These are phyloP conservation scores for Exephanes ischioxanthus DNA, from an alignment of 2,888 invertebrate species.

Conservation along the genomic window DNA sequence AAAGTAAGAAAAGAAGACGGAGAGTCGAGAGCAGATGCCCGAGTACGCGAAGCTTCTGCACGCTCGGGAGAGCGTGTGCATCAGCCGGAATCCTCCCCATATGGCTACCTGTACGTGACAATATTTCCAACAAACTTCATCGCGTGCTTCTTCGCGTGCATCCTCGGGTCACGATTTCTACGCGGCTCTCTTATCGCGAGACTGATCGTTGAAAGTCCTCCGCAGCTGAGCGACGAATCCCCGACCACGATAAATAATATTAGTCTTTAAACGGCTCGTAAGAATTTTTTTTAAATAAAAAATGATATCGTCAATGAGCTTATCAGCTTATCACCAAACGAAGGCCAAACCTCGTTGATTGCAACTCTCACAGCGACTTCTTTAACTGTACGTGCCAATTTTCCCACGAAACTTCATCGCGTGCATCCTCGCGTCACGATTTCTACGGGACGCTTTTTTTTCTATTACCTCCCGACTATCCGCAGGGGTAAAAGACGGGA, in stretches of 20 bases:
- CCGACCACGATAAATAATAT: conserved; percentile 37
- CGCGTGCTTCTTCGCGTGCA: conserved; percentile 42
- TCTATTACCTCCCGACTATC: too few species aligned
- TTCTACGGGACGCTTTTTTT: conserved; percentile 14
- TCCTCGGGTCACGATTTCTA: conserved; percentile 49
- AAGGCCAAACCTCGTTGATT: conserved; percentile 18
- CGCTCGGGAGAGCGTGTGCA: conserved; percentile 6
- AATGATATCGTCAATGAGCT: not conserved
- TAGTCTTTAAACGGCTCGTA: not conserved
- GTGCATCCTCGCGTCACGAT: conserved; percentile 44
- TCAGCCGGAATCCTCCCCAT: conserved; percentile 28
- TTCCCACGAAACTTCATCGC: conserved; percentile 44
- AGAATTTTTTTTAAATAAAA: not conserved
- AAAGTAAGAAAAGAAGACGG: not conserved
- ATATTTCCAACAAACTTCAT: conserved; percentile 49
- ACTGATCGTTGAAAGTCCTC: conserved; percentile 51
- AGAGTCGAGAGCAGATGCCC: conserved; percentile 5
- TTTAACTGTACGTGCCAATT: conserved; percentile 26
- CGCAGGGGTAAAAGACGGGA: too few species aligned
- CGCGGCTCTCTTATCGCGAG: conserved; percentile 13
- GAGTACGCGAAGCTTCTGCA: not conserved
- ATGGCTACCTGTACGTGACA: conserved; percentile 35
- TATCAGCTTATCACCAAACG: not conserved
- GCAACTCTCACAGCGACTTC: not conserved
- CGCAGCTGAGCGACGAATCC: not conserved